Base-by-base conservation (phyloP, 2,797 vertebrate species). In the Smutsia temminckii region DNA sequence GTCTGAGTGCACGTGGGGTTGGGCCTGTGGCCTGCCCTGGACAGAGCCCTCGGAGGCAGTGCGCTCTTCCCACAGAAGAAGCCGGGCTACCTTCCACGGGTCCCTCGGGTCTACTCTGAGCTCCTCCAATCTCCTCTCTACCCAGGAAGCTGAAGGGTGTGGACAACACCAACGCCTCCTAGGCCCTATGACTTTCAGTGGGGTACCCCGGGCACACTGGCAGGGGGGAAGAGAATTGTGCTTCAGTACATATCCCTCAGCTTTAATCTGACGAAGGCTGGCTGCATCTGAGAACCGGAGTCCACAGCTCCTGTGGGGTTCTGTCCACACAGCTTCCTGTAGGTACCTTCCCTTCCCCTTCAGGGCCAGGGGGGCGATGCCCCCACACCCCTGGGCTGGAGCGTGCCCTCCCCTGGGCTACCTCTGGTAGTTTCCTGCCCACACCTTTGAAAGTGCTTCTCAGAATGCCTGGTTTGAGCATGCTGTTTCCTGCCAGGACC, bases 11-110 rank as follows among this genome's bases (percentile, higher is more conserved):
- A 46, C 5, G 2, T 21, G 17, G 20, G 55, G 63, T 64, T 34
- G 64, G n/a, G 23, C 46, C 17, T 25, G 4, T 46, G 46, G 1
- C 12, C 57, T 40, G 3, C 37, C 16, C 61, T 7, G 32, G 27
- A 63, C 2, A 20, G 21, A 63, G 18, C 27, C 46, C 34, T 0
- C 34, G 59, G 49, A 68, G 72, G 21, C 16, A 80, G 25, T 49
- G 5, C 29, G 14, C 12, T 49, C n/a, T 46, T 46, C 46, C 59
- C 37, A 0, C 53, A 57, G n/a, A 46, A 68, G 63, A 37, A 23
- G 20, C 0, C 0, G 4, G 0, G 2, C 11, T 0, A 10, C 2
- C n/a, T 59, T 53, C 51, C 21, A 6, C 5, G 17, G 55, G 46
- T 40, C 27, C 53, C 78, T 63, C 12, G 34, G 27, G 25, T 23